phyloP scores from a whole-genome alignment of 2,888 invertebrate species.

The Glaucopsyche alexis region DNA sequence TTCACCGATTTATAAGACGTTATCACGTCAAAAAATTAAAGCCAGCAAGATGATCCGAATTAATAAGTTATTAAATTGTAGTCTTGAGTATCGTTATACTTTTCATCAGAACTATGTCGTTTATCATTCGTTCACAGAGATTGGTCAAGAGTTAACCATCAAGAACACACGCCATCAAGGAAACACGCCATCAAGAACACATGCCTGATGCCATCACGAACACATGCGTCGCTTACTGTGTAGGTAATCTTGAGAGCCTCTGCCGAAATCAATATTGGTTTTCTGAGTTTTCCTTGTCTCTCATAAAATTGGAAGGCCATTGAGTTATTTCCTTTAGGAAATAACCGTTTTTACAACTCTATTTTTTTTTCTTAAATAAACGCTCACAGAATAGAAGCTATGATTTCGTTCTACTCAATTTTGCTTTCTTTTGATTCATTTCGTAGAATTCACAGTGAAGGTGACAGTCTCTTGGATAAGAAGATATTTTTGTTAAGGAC shows the following conservation, averaged over 20 bases:
- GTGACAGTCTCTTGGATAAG: not conserved
- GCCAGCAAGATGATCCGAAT: no score
- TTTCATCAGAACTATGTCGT: no score
- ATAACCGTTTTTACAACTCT: slow-evolving; percentile 26
- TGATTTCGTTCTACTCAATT: not conserved
- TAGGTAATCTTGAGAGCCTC: slow-evolving; percentile 37
- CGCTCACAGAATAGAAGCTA: not conserved
- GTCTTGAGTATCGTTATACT: no score
- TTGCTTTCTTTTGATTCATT: not conserved
- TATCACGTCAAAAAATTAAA: no score
- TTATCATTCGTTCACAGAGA: no score
- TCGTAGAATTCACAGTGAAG: not conserved
- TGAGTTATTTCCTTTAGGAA: slow-evolving; percentile 29
- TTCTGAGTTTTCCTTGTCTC: slow-evolving; percentile 31
- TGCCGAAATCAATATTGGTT: slow-evolving; percentile 39
- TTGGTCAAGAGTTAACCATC: no score
- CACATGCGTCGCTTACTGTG: not conserved
- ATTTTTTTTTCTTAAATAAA: slow-evolving; percentile 20
- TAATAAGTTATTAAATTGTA: no score
- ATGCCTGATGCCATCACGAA: no score
- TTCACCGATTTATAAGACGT: no score
- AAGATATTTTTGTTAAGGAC: no score
- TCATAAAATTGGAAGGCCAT: slow-evolving; percentile 34
- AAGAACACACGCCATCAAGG: no score
- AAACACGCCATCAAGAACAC: no score